Base-by-base conservation (phyloP, 2,113 vertebrate species). In the Ascaphus truei region DNA sequence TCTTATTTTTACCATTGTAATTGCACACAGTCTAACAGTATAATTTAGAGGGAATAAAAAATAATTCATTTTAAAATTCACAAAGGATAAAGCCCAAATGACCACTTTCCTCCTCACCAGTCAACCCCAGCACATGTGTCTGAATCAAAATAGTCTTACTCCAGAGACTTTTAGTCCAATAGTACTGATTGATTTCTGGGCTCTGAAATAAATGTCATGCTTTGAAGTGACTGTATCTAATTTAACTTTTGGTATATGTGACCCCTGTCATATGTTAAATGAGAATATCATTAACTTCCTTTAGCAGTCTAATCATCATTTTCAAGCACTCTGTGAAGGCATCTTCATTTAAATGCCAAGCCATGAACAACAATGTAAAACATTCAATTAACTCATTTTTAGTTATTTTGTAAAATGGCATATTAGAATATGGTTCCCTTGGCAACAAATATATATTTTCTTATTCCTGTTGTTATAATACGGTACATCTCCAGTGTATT, bases 151-250 rank as follows among this genome's bases (percentile, higher is more conserved):
- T 8, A 23, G 4, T 3, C 4, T 41, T 7, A 53, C 26, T 62
- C 43, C 30, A 9, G 26, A 62, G 51, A 29, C 22, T 41, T 10
- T 15, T 16, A 22, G 6, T 9, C 15, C 41, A 51, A 39, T 43
- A 64, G 16, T 15, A 36, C 36, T 31, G n/a, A 52, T 33, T 64
- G 23, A 68, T 67, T 73, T 43, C 34, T 47, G 22, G n/a, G 16
- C 36, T 67, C 33, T 47, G 34, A 33, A 67, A 45, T 67, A 55
- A 67, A 55, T 67, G 66, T 67, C 37, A 62, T 61, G 48, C 56
- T 53, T 67, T 41, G 45, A 60, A 66, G 53, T 55, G 62, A 53
- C 36, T 61, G 31, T 30, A 27, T 73, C 48, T 63, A 73, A 62
- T 67, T 43, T 47, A 43, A 45, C 4, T 45, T 67, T 61, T 23